A percentile compares a stretch with the other conserved stretches of the same genome.
phyloP scores from a whole-genome alignment of 1,140 invertebrate species.

The Halyomorpha halys region DNA sequence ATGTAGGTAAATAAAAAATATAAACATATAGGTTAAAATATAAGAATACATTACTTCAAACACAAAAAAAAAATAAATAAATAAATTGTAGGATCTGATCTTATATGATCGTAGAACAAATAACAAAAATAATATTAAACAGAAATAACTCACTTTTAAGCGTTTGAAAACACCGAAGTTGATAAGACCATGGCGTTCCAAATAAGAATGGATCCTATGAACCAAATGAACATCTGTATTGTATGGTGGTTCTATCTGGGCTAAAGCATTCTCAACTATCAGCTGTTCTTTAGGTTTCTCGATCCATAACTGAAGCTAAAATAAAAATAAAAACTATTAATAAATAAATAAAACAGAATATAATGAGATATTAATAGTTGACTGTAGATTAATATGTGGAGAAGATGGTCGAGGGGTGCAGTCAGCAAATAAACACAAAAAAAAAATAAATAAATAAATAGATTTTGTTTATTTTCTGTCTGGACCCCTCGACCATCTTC shows the following conservation, averaged over 20 bases:
- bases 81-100: not conserved
- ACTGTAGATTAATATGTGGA: too few relatives aligned
- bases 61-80: not conserved
- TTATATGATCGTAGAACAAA: too few relatives aligned
- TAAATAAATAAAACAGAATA: not conserved
- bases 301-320: slow-evolving; percentile 86
- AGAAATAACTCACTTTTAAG: slow-evolving; percentile 46
- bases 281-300: slow-evolving; percentile 92
- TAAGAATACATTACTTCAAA: not conserved
- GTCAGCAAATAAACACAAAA: too few relatives aligned
- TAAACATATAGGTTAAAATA: not conserved
- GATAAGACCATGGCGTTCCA: slow-evolving; percentile 93
- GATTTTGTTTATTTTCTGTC: too few relatives aligned
- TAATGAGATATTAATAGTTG: too few relatives aligned
- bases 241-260: slow-evolving; percentile 79
- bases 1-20: not conserved
- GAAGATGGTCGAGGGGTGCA: too few relatives aligned
- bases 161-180: slow-evolving; percentile 96
- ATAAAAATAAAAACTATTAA: slow-evolving; percentile 25
- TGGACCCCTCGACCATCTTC: too few relatives aligned
- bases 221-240: slow-evolving; percentile 81
- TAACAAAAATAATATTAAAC: too few relatives aligned
- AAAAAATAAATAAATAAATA: too few relatives aligned
- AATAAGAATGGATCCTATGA: slow-evolving; percentile 76
- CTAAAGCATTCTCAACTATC: slow-evolving; percentile 66